Evolutionary conservation across 2,797 vertebrate genomes (phyloP).

Genomic region (Paedocypris micromegethes): DNA sequence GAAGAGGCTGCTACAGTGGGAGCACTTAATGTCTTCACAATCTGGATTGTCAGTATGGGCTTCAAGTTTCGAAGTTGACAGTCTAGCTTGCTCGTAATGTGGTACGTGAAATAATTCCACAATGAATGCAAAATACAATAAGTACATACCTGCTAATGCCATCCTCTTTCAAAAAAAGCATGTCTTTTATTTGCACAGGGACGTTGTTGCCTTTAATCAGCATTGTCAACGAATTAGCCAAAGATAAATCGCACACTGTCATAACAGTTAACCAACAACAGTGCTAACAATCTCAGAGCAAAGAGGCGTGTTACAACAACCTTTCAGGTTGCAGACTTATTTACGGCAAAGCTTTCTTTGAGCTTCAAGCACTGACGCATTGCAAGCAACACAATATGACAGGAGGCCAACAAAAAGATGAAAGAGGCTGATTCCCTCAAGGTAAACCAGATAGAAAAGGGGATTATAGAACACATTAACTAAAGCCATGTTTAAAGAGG

Average conservation of each 20-base stretch:
- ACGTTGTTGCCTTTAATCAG: slow-evolving; percentile 44
- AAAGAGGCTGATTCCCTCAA: slow-evolving; percentile 43
- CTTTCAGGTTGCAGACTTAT: slow-evolving; percentile 13
- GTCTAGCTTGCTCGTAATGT: slow-evolving; percentile 17
- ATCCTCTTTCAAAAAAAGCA: slow-evolving; percentile 30
- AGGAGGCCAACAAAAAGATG: slow-evolving; percentile 45
- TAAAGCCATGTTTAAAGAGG: slow-evolving; percentile 48
- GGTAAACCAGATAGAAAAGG: slow-evolving; percentile 48
- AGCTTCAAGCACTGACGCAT: slow-evolving; percentile 35
- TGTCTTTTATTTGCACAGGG: slow-evolving; percentile 7
- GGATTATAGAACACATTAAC: slow-evolving; percentile 51
- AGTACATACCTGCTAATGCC: slow-evolving; percentile 12
- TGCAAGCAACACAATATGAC: slow-evolving; percentile 40
- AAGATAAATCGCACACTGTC: slow-evolving; percentile 38
- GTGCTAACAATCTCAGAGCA: slow-evolving; percentile 32
- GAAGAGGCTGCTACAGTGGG: slow-evolving; percentile 13
- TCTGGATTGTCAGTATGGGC: neutral
- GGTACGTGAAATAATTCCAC: slow-evolving; percentile 11
- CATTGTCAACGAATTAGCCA: slow-evolving; percentile 45
- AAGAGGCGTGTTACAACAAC: slow-evolving; percentile 33
- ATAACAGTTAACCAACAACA: slow-evolving; percentile 36
- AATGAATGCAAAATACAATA: slow-evolving; percentile 14
- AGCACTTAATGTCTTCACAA: slow-evolving; percentile 10
- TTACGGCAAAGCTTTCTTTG: slow-evolving; percentile 34
- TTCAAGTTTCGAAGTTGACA: slow-evolving; percentile 10